Percentiles rank a stretch among this genome's conserved stretches.
Evolutionary conservation across 2,888 invertebrate genomes (phyloP).

Genomic region (Hartigia nigra): DNA sequence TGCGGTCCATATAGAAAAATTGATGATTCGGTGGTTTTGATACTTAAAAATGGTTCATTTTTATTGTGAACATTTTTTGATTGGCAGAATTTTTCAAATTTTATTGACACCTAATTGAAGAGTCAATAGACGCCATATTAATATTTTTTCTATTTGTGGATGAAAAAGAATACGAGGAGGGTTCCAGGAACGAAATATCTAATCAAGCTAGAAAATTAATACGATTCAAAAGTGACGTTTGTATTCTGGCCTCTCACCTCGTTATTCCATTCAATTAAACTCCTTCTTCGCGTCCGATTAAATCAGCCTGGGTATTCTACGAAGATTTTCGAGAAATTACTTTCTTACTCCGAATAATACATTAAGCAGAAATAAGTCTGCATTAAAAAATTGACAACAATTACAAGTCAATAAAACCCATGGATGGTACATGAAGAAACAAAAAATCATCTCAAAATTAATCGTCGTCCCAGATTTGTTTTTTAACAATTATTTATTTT

Average conservation of each 20-base stretch:
- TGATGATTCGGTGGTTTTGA: neutral
- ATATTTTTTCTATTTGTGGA: neutral
- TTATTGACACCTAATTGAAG: neutral
- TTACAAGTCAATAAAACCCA: neutral
- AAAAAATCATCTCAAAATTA: too few species aligned
- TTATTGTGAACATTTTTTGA: neutral
- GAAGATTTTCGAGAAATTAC: neutral
- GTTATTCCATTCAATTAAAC: constrained; percentile 51
- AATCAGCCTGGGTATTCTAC: neutral
- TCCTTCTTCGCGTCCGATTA: constrained; percentile 47
- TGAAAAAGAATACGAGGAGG: constrained; percentile 35
- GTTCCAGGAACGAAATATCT: constrained; percentile 59
- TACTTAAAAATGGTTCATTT: neutral
- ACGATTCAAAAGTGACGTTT: constrained; percentile 60
- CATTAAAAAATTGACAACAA: neutral
- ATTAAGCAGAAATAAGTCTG: neutral
- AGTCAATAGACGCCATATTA: neutral
- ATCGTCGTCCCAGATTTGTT: too few species aligned
- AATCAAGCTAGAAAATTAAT: constrained; percentile 59
- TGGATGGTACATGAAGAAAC: too few species aligned
- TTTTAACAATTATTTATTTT: too few species aligned
- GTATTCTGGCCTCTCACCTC: constrained; percentile 40
- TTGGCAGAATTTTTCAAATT: neutral
- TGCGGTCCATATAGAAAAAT: neutral
- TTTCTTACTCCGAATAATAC: neutral